Evolutionary conservation across 2,888 invertebrate species (phyloP), one percentile per base, ranked within the genome.

Genomic region (Cephus spinipes): DNA sequence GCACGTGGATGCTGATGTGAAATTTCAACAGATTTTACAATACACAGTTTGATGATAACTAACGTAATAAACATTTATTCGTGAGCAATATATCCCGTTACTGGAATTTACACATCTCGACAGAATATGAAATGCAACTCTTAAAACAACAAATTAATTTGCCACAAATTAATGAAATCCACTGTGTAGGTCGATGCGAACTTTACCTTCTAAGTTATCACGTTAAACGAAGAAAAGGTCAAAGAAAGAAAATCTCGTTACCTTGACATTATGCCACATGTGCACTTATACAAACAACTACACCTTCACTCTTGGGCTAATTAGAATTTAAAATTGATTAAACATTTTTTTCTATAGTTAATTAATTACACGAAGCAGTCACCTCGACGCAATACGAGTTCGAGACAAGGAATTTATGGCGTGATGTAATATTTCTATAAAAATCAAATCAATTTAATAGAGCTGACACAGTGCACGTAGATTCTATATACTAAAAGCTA

Each of bases 61-160:
- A n/a, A 69, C 11, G 69, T 12, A 77, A 69, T 69, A 12, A 77
- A 33, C 32, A 69, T 77, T 71, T 69, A 74, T 77, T 69, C 68
- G 69, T 75, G 74, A 77, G 74, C 69, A n/a, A 69, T 75, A 30
- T 69, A 40, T 40, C 15, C 30, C 12, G 74, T 74, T 75, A 36
- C 40, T 71, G 69, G 68, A 77, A 77, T 69, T 77, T 75, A 75
- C 75, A 75, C 77, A 75, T 77, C 77, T 74, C 77, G 73, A 75
- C 32, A 74, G 69, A 74, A 75, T 74, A 75, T 77, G 69, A 77
- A 75, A 77, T 71, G 71, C 75, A 77, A 69, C 69, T 75, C 74
- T 75, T 69, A 69, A 36, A 77, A 15, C 40, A 75, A 69, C 69
- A 77, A 69, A 74, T 69, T 75, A 77, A 74, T 69, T 77, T 69